Evolutionary conservation across 2,113 vertebrate genomes (phyloP).

Genomic region (Oxyruncus cristatus): DNA sequence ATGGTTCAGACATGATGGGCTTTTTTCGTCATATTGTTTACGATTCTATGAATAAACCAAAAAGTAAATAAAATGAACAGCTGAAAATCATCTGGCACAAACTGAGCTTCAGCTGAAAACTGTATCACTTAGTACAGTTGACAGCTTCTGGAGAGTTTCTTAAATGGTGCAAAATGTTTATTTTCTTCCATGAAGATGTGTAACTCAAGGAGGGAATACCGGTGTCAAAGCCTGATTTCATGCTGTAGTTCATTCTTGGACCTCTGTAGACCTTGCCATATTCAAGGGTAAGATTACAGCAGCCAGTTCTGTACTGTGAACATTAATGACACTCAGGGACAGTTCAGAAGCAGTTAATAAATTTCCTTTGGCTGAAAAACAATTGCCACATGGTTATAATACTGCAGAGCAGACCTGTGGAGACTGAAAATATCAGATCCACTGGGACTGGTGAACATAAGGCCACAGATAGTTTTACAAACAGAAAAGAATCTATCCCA

Average conservation of each 20-base stretch:
- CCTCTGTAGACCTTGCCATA: neutral
- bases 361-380: neutral
- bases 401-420: neutral
- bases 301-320: neutral
- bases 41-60: neutral
- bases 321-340: neutral
- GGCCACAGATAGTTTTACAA: neutral
- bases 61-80: neutral
- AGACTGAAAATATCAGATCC: neutral
- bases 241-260: neutral
- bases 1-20: neutral
- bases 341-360: neutral
- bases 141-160: neutral
- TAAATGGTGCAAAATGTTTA: neutral
- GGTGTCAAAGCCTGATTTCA: neutral
- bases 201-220: neutral
- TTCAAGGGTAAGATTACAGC: neutral
- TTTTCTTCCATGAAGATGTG: neutral
- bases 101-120: neutral
- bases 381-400: neutral
- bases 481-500: neutral
- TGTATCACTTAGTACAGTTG: neutral
- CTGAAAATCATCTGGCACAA: neutral
- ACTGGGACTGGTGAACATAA: neutral
- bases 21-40: neutral